phyloP scores from a whole-genome alignment of 1,140 invertebrate genomes.

The Euglossa dilemma region DNA sequence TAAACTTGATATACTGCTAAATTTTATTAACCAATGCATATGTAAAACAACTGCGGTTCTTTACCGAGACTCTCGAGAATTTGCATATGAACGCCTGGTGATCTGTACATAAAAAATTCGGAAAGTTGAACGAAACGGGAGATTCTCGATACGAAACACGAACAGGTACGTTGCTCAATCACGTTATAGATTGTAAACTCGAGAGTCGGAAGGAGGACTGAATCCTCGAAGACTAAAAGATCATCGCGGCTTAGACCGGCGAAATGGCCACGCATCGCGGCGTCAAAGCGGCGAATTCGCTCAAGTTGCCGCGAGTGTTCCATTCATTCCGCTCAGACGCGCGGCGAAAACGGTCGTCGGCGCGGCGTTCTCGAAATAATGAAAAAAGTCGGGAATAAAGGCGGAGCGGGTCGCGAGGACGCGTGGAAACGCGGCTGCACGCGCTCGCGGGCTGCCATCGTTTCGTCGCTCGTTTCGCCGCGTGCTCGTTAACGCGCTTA shows the following conservation, averaged over 20 bases:
- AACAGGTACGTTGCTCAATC: no score
- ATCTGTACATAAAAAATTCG: no score
- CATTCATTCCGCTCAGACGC: conserved; percentile 34
- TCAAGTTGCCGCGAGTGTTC: conserved; percentile 17
- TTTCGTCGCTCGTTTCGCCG: conserved; percentile 16
- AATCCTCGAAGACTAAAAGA: background rate
- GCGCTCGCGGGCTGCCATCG: background rate
- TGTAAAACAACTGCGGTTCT: no score
- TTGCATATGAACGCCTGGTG: no score
- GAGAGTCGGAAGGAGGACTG: no score
- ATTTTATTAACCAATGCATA: no score
- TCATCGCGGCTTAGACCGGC: no score
- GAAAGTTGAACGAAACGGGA: no score
- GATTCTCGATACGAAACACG: no score
- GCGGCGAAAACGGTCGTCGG: conserved; percentile 5
- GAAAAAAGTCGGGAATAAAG: conserved; percentile 30
- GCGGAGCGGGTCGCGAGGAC: background rate
- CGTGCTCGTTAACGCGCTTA: conserved; percentile 44
- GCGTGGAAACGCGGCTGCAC: conserved; percentile 3
- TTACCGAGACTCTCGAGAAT: no score
- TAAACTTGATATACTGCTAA: no score
- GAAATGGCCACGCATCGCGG: background rate
- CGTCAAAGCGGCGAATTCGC: background rate
- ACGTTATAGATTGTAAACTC: no score
- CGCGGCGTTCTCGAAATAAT: conserved; percentile 22